These are phyloP conservation scores for Musca vetustissima DNA, from an alignment of 1,140 invertebrate genomes.

Conservation along the genomic window DNA sequence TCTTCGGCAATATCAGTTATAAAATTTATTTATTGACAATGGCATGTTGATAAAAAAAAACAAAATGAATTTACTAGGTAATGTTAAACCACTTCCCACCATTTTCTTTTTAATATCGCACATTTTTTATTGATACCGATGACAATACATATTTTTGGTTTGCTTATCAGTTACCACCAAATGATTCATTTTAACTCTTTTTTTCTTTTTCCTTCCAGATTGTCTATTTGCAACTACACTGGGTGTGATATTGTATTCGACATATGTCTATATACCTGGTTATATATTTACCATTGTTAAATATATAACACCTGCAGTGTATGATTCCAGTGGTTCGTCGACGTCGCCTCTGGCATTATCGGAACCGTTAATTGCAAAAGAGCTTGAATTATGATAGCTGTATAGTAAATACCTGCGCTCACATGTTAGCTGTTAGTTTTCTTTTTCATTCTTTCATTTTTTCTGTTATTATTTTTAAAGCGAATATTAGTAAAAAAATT, in stretches of 20 bases:
- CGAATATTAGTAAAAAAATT: no score
- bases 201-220: conserved; percentile 3
- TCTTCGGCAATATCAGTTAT: background rate
- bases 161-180: background rate
- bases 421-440: no score
- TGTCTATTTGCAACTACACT: background rate
- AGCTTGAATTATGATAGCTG: background rate
- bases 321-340: background rate
- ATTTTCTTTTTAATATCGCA: no score
- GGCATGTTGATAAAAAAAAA: background rate
- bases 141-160: background rate
- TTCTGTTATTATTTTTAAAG: no score
- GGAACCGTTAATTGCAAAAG: background rate
- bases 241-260: background rate
- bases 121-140: no score
- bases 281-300: background rate
- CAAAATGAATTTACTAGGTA: background rate
- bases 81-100: background rate
- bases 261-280: background rate
- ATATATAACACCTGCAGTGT: background rate
- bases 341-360: background rate
- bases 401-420: background rate
- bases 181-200: background rate
- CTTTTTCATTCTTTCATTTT: no score
- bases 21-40: background rate